Base-by-base conservation (phyloP, 2,113 vertebrate genomes). In the Cyrtonyx montezumae region DNA sequence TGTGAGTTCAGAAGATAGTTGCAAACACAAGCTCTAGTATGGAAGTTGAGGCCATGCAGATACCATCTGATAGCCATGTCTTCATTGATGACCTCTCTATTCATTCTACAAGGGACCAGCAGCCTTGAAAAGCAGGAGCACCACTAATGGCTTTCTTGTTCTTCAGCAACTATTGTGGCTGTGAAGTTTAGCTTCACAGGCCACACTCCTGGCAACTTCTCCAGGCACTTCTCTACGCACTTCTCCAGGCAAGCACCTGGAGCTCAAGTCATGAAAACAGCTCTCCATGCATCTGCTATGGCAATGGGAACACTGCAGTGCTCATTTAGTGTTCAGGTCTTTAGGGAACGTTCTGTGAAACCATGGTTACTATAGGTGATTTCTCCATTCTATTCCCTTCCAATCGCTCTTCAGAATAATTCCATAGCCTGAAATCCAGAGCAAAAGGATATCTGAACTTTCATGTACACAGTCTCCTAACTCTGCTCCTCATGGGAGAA, bases 301-400 rank as follows among this genome's bases (percentile, higher is more conserved):
- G 19, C 62, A 34, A 45, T 8, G 12, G 67, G 7, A 84, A 12
- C 15, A 58, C 20, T 4, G 25, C 14, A 63, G 34, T 42, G 11
- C 32, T 56, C 3, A 1, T 46, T 82, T 48, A 34, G 36, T 2
- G 0, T n/a, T 79, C n/a, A 19, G 0, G 1, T 51, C 48, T 77
- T 69, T n/a, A 19, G 14, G 9, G 15, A 88, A 67, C 8, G 10
- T 1, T 62, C 28, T 62, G 25, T 26, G 23, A 79, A 59, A 14
- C 18, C 21, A 25, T 8, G 45, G 30, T 30, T 53, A 26, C 36
- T 26, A 42, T 2, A 77, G 10, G 8, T 22, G 26, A 70, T 79
- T 91, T 14, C 15, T 73, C 45, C 30, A 61, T 45, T 14, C 53
- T 84, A 42, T 15, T 22, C 8, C 11, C 13, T 61, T 75, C 32